Evolutionary conservation across 2,113 vertebrate species (phyloP).

Genomic region (Amazona guildingii): DNA sequence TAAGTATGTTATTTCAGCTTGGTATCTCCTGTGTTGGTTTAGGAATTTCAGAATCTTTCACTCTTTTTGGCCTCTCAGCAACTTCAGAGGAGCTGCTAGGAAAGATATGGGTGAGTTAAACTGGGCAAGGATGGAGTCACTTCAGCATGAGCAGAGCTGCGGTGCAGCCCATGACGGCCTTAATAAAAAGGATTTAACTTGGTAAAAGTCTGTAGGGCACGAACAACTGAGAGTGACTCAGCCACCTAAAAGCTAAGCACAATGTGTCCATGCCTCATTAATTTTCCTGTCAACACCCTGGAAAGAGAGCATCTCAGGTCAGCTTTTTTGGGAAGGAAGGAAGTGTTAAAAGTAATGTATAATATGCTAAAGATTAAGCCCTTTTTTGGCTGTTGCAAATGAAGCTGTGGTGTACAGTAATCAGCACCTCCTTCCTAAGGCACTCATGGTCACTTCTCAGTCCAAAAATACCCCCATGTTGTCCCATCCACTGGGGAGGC

Average conservation of each 20-base stretch:
- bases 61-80: not conserved
- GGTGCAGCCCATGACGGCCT: not conserved
- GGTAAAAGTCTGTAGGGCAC: not conserved
- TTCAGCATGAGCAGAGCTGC: not conserved
- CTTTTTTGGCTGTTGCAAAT: not conserved
- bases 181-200: conserved; percentile 36
- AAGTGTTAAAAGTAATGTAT: not conserved
- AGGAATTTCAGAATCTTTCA: not conserved
- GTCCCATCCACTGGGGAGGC: not conserved
- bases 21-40: accelerated
- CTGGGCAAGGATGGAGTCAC: not conserved
- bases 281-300: conserved; percentile 46
- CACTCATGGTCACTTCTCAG: not conserved
- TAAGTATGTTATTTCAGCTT: not conserved
- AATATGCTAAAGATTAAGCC: not conserved
- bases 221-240: conserved; percentile 15
- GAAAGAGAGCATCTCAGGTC: not conserved
- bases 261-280: not conserved
- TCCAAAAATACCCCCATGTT: not conserved
- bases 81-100: not conserved
- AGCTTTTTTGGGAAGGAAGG: conserved; percentile 26
- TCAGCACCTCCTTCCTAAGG: not conserved
- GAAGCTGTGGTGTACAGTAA: not conserved
- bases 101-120: not conserved
- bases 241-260: conserved; percentile 18